phyloP scores from a whole-genome alignment of 1,140 invertebrate species.

The Anoplolepis gracilipes region DNA sequence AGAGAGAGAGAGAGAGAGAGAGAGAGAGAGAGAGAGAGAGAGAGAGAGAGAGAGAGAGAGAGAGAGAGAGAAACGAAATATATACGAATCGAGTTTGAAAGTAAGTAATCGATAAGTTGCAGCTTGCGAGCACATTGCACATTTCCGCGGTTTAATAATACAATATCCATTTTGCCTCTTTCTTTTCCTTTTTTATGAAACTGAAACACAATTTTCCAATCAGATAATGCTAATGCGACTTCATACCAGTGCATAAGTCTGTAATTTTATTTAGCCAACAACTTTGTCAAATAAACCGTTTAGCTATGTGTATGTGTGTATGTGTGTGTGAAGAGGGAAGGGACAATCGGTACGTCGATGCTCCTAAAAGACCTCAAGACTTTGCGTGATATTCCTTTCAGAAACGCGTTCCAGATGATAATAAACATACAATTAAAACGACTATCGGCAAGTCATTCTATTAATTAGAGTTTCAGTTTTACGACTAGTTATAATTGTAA shows the following conservation, averaged over 20 bases:
- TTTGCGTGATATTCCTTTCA: conserved; percentile 78
- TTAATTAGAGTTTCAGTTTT: conserved; percentile 81
- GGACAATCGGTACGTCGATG: conserved; percentile 11
- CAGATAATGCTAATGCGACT: conserved; percentile 59
- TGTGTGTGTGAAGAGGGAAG: not conserved
- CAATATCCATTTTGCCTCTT: not conserved
- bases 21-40: too few relatives aligned
- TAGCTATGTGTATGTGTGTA: not conserved
- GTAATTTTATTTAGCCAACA: conserved; percentile 59
- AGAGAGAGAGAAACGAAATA: not conserved
- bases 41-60: not conserved
- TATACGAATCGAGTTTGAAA: not conserved
- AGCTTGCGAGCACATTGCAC: conserved; percentile 7
- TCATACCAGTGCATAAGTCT: conserved; percentile 28
- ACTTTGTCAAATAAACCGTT: conserved; percentile 2
- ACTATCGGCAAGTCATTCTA: conserved; percentile 71
- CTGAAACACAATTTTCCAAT: conserved; percentile 20
- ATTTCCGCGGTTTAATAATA: not conserved
- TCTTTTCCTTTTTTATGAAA: conserved; percentile 10
- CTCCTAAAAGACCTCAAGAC: conserved; percentile 65
- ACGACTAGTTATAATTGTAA: conserved; percentile 69
- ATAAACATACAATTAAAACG: conserved; percentile 80
- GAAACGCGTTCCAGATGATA: conserved; percentile 82
- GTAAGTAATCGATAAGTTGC: conserved; percentile 39
- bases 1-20: too few relatives aligned